phyloP scores from a whole-genome alignment of 2,113 vertebrate species.

The Cyanoramphus novaezelandiae region DNA sequence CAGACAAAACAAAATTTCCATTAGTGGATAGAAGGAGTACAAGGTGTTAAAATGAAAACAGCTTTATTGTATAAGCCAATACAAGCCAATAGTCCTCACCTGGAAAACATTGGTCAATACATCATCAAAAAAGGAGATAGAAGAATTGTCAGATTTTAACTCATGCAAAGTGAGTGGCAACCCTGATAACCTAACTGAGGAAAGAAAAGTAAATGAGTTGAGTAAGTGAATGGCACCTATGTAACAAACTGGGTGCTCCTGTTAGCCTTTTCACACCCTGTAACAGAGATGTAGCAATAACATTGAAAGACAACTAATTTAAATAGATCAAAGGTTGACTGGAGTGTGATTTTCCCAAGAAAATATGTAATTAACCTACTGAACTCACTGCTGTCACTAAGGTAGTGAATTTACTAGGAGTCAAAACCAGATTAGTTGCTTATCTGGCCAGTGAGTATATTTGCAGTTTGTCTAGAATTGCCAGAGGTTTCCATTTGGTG shows the following conservation, averaged over 20 bases:
- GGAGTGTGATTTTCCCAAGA: not conserved
- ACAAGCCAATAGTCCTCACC: not conserved
- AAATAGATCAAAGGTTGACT: not conserved
- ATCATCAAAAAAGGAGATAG: not conserved
- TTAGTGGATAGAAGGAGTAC: not conserved
- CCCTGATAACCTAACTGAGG: not conserved
- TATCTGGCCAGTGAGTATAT: not conserved
- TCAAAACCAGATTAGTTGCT: not conserved
- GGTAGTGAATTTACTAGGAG: not conserved
- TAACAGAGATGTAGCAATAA: not conserved
- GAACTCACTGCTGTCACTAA: not conserved
- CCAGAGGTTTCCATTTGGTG: not conserved
- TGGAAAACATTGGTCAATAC: not conserved
- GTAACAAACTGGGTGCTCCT: not conserved
- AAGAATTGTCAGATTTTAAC: not conserved
- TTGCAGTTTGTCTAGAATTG: not conserved
- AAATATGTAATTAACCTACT: not conserved
- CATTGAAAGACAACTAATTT: not conserved
- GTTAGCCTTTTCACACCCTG: fast-evolving
- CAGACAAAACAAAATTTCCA: not conserved
- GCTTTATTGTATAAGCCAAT: not conserved
- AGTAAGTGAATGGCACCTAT: not conserved
- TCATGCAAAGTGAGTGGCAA: not conserved
- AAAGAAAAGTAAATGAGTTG: not conserved
- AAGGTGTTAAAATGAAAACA: not conserved